Evolutionary conservation across 2,797 vertebrate genomes (phyloP).

Genomic region (Enteromius viviparus): DNA sequence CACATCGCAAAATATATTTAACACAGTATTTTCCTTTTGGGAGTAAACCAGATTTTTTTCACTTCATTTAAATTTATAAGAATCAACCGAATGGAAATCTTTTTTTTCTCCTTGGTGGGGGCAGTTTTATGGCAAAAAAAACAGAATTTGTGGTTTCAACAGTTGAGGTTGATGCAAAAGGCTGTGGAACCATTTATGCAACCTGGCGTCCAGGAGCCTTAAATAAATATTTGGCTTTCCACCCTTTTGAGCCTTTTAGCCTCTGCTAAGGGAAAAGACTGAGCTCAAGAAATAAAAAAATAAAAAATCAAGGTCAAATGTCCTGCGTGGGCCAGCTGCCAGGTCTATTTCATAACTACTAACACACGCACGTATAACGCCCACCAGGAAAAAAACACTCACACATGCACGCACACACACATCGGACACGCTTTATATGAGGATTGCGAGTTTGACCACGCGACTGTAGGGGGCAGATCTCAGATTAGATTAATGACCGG

Average conservation of each 20-base stretch:
- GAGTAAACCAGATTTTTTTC: slow-evolving; percentile 86
- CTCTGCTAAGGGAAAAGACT: slow-evolving; percentile 83
- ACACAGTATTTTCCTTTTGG: slow-evolving; percentile 80
- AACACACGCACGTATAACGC: slow-evolving; percentile 53
- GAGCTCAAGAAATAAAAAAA: slow-evolving; percentile 64
- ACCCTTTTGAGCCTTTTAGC: slow-evolving; percentile 92
- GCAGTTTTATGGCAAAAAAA: slow-evolving; percentile 94
- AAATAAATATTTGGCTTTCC: slow-evolving; percentile 99
- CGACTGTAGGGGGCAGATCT: slow-evolving; percentile 44
- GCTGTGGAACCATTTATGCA: slow-evolving; percentile 98
- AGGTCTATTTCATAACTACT: slow-evolving; percentile 71
- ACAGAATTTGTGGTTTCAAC: slow-evolving; percentile 95
- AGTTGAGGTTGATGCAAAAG: slow-evolving; percentile 92
- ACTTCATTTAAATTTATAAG: slow-evolving; percentile 93
- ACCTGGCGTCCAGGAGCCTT: slow-evolving; percentile 97
- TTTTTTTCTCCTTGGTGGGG: slow-evolving; percentile 74
- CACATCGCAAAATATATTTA: slow-evolving; percentile 62
- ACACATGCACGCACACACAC: slow-evolving; percentile 22
- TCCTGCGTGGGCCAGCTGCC: slow-evolving; percentile 78
- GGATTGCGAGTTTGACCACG: neutral
- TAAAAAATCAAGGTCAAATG: slow-evolving; percentile 78
- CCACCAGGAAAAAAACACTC: slow-evolving; percentile 45
- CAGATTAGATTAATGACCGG: slow-evolving; percentile 23
- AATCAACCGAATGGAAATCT: slow-evolving; percentile 93
- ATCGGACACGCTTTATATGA: slow-evolving; percentile 4